Evolutionary conservation across 2,888 invertebrate genomes (phyloP).

Genomic region (Parnassius smintheus): DNA sequence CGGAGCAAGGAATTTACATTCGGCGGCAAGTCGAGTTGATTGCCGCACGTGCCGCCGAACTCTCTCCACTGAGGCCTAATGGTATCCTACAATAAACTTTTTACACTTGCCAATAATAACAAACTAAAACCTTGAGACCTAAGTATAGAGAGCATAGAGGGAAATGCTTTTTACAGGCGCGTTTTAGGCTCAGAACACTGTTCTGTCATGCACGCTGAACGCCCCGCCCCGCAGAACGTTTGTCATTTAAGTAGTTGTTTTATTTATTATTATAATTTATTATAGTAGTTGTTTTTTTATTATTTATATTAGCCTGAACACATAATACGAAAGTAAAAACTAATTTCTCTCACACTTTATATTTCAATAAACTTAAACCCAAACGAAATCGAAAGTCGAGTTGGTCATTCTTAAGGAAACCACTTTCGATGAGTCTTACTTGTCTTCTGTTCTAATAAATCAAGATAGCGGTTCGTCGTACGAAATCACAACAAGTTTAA

Average conservation of each 20-base stretch:
- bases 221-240: neutral
- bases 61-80: neutral
- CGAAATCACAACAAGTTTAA: conserved; percentile 5
- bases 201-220: no score
- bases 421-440: conserved; percentile 37
- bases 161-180: no score
- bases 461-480: conserved; percentile 12
- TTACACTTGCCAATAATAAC: no score
- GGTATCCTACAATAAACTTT: neutral
- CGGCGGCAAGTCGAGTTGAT: no score
- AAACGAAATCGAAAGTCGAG: conserved; percentile 37
- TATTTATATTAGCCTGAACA: neutral
- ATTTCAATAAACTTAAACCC: conserved; percentile 30
- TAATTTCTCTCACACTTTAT: conserved; percentile 18
- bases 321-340: conserved; percentile 3
- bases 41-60: no score
- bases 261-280: no score
- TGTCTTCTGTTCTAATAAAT: conserved; percentile 14
- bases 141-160: no score
- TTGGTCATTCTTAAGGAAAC: conserved; percentile 30
- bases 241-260: no score
- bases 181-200: no score
- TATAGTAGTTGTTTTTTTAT: no score
- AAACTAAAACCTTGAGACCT: no score
- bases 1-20: no score